Base-by-base conservation (phyloP, 2,888 invertebrate species). In the Bellardia pandia region DNA sequence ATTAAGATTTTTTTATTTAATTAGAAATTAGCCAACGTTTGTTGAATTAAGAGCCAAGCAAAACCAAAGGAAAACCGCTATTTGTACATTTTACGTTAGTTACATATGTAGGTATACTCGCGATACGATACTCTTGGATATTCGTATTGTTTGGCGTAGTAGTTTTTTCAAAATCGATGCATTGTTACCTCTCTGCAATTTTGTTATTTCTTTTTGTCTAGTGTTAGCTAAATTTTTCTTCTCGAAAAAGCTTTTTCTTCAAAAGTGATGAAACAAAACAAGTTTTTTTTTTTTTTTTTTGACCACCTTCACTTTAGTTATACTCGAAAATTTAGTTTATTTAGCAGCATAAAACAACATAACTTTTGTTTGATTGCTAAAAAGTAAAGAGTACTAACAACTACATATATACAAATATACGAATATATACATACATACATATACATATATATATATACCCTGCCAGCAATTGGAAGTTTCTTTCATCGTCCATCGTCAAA, bases 281-380 rank as follows among this genome's bases (percentile, higher is more conserved):
- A 85, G 86, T 87, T 87, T 23, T 23, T n/a, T n/a, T n/a, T n/a
- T n/a, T n/a, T n/a, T n/a, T n/a, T n/a, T 23, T 23, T 87, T 87
- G 86, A 85, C 86, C 86, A 87, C 86, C 86, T 87, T 87, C 86
- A 85, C 86, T 84, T 85, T 71, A 82, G 62, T 69, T 80, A 64
- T 74, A 53, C 56, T 56, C 3, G 11, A 13, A 45, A 13, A 13
- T 45, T 13, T 45, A 45, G 51, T 51, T n/a, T 6, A 66, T 51
- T n/a, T 6, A 66, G 56, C 37, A 81, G 56, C 74, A 72, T 72
- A 74, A 69, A 79, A 75, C 74, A 82, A 64, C 64, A 76, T 66
- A 74, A 75, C n/a, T 56, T 77, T 81, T 71, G 58, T 75, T 75
- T 76, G 68, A 75, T 75, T 68, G 75, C 75, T 82, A 75, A 74